Evolutionary conservation across 2,888 invertebrate species (phyloP), one percentile per base, ranked within the genome.

Genomic region (Ceraclea dissimilis): DNA sequence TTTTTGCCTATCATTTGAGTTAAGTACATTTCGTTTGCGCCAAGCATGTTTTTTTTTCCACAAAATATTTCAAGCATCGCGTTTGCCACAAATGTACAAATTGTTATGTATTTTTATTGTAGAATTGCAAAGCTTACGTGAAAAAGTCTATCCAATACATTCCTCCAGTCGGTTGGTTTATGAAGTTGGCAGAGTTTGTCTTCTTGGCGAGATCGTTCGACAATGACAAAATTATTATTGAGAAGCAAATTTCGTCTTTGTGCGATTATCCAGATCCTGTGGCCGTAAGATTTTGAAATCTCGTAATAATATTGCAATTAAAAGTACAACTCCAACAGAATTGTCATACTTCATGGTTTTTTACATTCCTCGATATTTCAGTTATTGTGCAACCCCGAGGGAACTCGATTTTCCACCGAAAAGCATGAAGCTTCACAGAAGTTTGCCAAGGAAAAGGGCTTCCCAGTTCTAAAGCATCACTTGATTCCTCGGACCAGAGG

Each of bases 401-500:
- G 96, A 11, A 97, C 96, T 0, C 80, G 96, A 52, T 95, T 93
- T 67, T 95, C 95, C 0, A 75, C 81, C 49, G 84, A 83, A 63
- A 97, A 97, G 69, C 91, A 93, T 67, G 84, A 86, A 71, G 88
- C 88, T 1, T 93, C 94, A 56, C 76, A 91, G 65, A 88, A 90
- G 67, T 93, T 95, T 69, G 93, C 95, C 1, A 79, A 80, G 66
- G 86, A 92, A 65, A 90, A 90, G 67, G 91, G 91, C 63, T 80
- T 95, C 65, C 87, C 92, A 0, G 76, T 84, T 62, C 76, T 96
- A 22, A 92, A 93, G 67, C 86, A 96, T 69, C 94, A 95, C 69
- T 79, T 97, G 50, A 85, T 92, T 21, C 96, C 97, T n/a, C 81
- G 96, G 60, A 92, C 95, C n/a, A 89, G 88, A 72, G 97, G 97